Conservation (phyloP, 2,113 vertebrate genomes). For the Ranitomeya imitator region DNA sequence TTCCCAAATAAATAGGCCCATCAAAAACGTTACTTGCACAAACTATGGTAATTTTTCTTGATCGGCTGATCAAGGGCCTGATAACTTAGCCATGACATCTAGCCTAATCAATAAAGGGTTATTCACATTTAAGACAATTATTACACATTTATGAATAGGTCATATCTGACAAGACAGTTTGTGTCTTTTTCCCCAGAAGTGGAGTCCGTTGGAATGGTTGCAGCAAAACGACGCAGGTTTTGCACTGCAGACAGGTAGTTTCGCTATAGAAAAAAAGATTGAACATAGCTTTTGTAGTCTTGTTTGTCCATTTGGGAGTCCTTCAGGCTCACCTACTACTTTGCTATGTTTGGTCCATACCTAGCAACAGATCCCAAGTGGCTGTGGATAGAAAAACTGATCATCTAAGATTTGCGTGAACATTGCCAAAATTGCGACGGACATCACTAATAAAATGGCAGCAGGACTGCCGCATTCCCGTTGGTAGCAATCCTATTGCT, state of each 20-base stretch:
- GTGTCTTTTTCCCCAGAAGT: too few species aligned
- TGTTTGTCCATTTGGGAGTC: background rate
- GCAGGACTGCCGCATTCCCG: background rate
- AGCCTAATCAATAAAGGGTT: too few species aligned
- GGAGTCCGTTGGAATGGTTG: background rate
- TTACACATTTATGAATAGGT: too few species aligned
- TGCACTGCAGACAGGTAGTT: background rate
- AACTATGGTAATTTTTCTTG: too few species aligned
- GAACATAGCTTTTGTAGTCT: background rate
- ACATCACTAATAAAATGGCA: background rate
- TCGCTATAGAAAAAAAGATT: background rate
- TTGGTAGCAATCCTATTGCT: background rate
- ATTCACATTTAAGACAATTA: too few species aligned
- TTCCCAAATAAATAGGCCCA: too few species aligned
- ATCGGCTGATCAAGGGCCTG: too few species aligned
- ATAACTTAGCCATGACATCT: too few species aligned
- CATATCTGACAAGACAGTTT: too few species aligned
- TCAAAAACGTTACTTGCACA: too few species aligned
- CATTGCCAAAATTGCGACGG: background rate
- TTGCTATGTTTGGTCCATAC: background rate
- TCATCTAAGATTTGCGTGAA: too few species aligned
- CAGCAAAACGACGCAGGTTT: background rate
- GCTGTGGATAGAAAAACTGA: too few species aligned
- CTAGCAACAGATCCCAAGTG: background rate
- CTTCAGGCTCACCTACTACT: background rate